Percentiles rank a stretch among this genome's conserved stretches.
These are phyloP conservation scores for Characodon lateralis DNA, from an alignment of 2,797 vertebrate genomes.

Conservation along the genomic window DNA sequence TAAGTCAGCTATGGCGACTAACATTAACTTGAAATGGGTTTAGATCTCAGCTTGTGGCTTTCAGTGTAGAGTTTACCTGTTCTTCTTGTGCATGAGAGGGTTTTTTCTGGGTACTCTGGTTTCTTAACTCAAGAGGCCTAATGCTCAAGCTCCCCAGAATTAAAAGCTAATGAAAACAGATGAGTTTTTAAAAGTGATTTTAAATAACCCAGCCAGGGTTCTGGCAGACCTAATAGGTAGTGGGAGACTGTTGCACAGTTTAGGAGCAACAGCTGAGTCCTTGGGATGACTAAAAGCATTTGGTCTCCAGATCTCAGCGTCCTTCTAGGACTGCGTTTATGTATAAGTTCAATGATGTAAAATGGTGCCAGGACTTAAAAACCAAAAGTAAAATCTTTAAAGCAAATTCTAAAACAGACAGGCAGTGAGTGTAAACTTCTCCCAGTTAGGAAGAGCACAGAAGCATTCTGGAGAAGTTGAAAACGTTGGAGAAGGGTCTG, in stretches of 20 bases:
- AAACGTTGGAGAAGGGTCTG: not conserved
- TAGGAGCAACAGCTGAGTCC: too few species aligned
- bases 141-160: too few species aligned
- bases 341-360: too few species aligned
- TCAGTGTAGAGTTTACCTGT: not conserved
- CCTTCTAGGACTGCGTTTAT: too few species aligned
- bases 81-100: not conserved
- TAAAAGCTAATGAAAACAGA: too few species aligned
- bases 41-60: not conserved
- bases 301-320: too few species aligned
- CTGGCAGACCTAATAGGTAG: too few species aligned
- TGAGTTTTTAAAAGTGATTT: too few species aligned
- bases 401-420: not conserved
- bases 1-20: slow-evolving; percentile 3
- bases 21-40: slow-evolving; percentile 3
- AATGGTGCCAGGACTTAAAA: not conserved
- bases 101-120: not conserved
- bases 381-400: not conserved
- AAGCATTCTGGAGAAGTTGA: not conserved
- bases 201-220: too few species aligned
- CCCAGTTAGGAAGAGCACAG: not conserved
- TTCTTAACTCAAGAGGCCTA: not conserved
- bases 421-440: not conserved
- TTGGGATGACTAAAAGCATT: too few species aligned
- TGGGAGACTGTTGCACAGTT: too few species aligned